Conservation (phyloP, 2,113 vertebrate genomes). For the Chrysochloris asiatica region DNA sequence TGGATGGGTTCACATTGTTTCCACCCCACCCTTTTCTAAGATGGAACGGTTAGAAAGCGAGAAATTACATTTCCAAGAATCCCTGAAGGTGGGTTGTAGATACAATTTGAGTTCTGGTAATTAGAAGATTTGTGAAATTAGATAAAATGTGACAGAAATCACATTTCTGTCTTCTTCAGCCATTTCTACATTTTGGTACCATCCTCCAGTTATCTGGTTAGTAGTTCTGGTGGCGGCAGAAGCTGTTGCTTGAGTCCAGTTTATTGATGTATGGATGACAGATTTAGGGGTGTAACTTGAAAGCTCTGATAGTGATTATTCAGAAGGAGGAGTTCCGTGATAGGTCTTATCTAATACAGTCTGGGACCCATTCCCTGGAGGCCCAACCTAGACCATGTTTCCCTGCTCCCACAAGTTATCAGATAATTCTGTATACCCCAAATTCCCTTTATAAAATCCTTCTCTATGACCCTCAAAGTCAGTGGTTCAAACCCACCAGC, state of each 20-base stretch:
- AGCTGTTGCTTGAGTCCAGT: neutral
- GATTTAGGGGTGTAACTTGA: neutral
- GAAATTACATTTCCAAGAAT: conserved; percentile 50
- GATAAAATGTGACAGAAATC: conserved; percentile 2
- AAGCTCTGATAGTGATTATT: neutral
- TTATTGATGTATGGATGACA: neutral
- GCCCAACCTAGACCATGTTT: too few relatives aligned
- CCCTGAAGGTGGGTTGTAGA: neutral
- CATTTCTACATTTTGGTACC: neutral
- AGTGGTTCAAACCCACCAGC: too few relatives aligned
- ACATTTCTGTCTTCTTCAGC: conserved; percentile 8
- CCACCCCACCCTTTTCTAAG: neutral
- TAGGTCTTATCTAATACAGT: conserved; percentile 18
- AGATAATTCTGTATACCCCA: neutral
- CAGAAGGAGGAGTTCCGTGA: neutral
- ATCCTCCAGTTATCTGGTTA: neutral
- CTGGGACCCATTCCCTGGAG: neutral
- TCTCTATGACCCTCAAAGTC: conserved; percentile 49
- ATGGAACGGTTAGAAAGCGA: conserved; percentile 9
- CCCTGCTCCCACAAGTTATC: neutral
- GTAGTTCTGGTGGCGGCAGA: neutral
- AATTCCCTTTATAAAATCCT: conserved; percentile 16
- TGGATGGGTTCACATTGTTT: neutral
- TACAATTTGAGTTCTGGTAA: conserved; percentile 31
- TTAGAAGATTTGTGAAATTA: conserved; percentile 23